phyloP scores from a whole-genome alignment of 2,888 invertebrate genomes.

The Liposcelis brunnea region DNA sequence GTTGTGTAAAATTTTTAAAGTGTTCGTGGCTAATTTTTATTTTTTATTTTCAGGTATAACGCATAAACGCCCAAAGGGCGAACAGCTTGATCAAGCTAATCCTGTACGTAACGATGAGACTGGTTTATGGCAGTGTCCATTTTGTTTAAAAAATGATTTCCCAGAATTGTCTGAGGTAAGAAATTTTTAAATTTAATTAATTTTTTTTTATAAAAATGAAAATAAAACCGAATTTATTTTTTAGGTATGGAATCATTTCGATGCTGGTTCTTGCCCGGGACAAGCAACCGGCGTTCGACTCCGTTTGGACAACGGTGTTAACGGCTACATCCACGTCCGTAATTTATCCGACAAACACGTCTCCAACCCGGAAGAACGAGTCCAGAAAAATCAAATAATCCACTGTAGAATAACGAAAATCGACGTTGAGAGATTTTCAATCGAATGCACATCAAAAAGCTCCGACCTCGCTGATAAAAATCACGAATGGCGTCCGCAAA shows the following conservation, averaged over 20 bases:
- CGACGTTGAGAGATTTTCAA: slow-evolving; percentile 81
- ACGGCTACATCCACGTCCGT: slow-evolving; percentile 85
- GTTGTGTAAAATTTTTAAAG: background rate
- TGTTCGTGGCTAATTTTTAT: slow-evolving; percentile 7
- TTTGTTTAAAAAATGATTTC: slow-evolving; percentile 90
- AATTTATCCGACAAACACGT: slow-evolving; percentile 88
- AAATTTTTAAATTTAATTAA: slow-evolving; percentile 7
- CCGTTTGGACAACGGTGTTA: slow-evolving; percentile 78
- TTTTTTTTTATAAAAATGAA: background rate
- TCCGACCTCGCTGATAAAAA: slow-evolving; percentile 84
- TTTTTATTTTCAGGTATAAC: slow-evolving; percentile 44
- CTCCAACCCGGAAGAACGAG: slow-evolving; percentile 81
- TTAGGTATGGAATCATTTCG: slow-evolving; percentile 93
- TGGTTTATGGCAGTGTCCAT: slow-evolving; percentile 93
- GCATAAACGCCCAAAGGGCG: slow-evolving; percentile 76
- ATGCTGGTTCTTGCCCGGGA: slow-evolving; percentile 88
- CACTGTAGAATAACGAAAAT: slow-evolving; percentile 88
- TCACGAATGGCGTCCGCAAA: slow-evolving; percentile 76
- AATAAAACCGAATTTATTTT: slow-evolving; percentile 1
- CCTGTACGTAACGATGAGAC: slow-evolving; percentile 89
- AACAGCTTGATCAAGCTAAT: slow-evolving; percentile 89
- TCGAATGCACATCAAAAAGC: slow-evolving; percentile 84
- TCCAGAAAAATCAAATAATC: slow-evolving; percentile 64
- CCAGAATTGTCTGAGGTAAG: slow-evolving; percentile 72
- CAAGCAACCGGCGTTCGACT: slow-evolving; percentile 84